Evolutionary conservation across 1,140 invertebrate genomes (phyloP).

Genomic region (Eurosta solidaginis): DNA sequence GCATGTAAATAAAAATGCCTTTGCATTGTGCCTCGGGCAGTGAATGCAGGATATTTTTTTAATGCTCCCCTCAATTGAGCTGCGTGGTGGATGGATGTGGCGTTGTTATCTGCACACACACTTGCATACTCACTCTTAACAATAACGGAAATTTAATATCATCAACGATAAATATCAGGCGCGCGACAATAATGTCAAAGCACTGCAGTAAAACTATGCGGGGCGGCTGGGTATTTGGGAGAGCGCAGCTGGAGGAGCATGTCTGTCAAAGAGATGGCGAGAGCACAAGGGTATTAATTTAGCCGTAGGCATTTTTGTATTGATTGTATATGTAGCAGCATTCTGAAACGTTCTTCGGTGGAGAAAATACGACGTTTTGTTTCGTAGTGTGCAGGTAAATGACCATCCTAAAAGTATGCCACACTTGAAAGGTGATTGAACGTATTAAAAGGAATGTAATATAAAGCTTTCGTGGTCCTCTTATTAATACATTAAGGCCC

Average conservation of each 20-base stretch:
- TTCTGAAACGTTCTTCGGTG: too few relatives aligned
- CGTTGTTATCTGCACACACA: background rate
- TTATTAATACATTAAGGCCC: too few relatives aligned
- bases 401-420: too few relatives aligned
- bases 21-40: background rate
- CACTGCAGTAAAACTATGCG: background rate
- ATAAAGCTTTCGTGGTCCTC: too few relatives aligned
- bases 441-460: too few relatives aligned
- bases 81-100: background rate
- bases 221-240: background rate
- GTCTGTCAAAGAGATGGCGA: background rate
- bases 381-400: too few relatives aligned
- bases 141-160: constrained; percentile 29
- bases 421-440: too few relatives aligned
- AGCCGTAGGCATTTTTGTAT: background rate
- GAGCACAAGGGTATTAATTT: background rate
- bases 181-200: constrained; percentile 27
- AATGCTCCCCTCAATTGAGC: background rate
- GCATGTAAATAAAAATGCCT: constrained; percentile 31
- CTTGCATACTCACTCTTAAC: background rate
- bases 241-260: background rate
- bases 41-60: background rate
- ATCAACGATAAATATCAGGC: constrained; percentile 25
- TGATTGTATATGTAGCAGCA: background rate
- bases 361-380: too few relatives aligned